Evolutionary conservation across 2,888 invertebrate genomes (phyloP), one percentile per base, ranked within the genome.

Genomic region (Erebia aethiops): DNA sequence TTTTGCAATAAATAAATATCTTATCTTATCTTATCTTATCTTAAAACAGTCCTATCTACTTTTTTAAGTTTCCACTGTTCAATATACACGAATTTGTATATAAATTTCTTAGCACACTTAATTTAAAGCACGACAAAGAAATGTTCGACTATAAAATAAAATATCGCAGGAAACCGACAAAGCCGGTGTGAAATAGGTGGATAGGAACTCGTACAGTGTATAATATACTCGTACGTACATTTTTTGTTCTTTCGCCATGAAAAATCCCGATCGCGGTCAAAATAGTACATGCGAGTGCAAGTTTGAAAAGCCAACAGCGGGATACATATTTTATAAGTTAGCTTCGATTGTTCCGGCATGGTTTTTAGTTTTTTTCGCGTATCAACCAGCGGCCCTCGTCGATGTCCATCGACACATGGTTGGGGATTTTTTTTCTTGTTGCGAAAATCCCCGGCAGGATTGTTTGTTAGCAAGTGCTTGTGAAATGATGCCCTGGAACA

Each of bases 321-420:
- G 82, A 88, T 93, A 87, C 91, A 93, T 93, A 92, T 93, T 93
- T 93, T 91, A 93, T 92, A 92, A 91, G 88, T 89, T 87, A 87
- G 87, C 90, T 92, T 92, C 93, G 92, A 92, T 92, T 93, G 92
- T 93, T 91, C 92, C 88, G 87, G 84, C 80, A 87, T 79, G 88
- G 87, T 86, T 84, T 78, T 75, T 76, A 81, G 85, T 87, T 86
- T 84, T 86, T 86, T 87, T 86, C 84, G 70, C 75, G 58, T 60
- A 57, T 67, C 67, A 67, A 67, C 58, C 67, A 49, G 82, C 85
- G 82, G 79, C 83, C 83, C 85, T 83, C 84, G 84, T 86, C 91
- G 86, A 90, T 90, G 85, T 84, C 84, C 83, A 89, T 90, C 88
- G 90, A 88, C 90, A 89, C 88, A 90, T 86, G 84, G 84, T 81